Evolutionary conservation across 2,113 vertebrate species (phyloP), one percentile per base, ranked within the genome.

Genomic region (Neoarius graeffei): DNA sequence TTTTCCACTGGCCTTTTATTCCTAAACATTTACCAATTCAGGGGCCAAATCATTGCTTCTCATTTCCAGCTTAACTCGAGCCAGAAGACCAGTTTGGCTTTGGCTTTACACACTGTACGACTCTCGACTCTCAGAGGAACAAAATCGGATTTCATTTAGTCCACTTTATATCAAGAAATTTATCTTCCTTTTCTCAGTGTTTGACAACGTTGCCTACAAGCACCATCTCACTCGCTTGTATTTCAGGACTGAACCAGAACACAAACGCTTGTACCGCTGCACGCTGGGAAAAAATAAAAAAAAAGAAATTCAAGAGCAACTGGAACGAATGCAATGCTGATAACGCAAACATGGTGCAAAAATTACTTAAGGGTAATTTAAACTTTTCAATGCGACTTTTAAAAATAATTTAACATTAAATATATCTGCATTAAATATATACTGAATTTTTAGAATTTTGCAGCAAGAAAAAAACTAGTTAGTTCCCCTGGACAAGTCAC

Each of bases 41-140:
- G 20, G 52, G 57, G 73, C 81, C 86, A 69, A 84, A 62, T 23
- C 14, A 19, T 87, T 64, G 66, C 62, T 86, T 82, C 74, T 79
- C 64, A 71, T n/a, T 59, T 82, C 19, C 64, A 87, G 64, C 17
- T 42, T 59, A 84, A 86, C 62, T 35, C 83, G 66, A 89, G 59
- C 88, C 87, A 85, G 82, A 86, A 35, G 74, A 42, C 23, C 81
- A 62, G 52, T 84, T 64, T 89, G 89, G 79, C 87, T 85, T 67
- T 3, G 54, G 80, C 30, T 82, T 30, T 7, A 3, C 20, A 0
- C 59, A 7, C 48, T 56, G 56, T 56, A 57, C 1, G 15, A 23
- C n/a, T 57, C 56, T 82, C 57, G 17, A 7, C 56, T 81, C 54
- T 81, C 54, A 35, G 52, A 56, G 52, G 7, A 81, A 81, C 5